Percentiles rank a stretch among this genome's conserved stretches.
Conservation (phyloP, 2,888 invertebrate species). For the Glaucopsyche alexis region DNA sequence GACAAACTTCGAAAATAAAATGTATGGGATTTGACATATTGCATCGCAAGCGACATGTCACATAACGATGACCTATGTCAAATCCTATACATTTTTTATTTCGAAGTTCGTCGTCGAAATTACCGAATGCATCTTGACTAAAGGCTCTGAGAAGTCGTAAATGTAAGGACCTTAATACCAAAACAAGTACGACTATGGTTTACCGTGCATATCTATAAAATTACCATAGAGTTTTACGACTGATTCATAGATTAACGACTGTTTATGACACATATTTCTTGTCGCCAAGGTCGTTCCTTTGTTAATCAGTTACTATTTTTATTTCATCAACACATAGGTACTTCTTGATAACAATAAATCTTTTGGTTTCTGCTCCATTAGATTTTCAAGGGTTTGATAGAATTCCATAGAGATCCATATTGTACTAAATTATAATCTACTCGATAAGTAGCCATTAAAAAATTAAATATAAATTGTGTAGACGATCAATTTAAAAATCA, state of each 20-base stretch:
- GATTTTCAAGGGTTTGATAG: background rate
- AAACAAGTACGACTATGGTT: background rate
- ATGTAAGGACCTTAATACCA: background rate
- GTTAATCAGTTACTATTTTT: slow-evolving; percentile 14
- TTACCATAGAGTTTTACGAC: background rate
- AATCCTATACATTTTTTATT: too few relatives aligned
- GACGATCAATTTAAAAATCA: background rate
- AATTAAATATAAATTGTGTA: too few relatives aligned
- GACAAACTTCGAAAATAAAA: too few relatives aligned
- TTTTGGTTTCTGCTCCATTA: background rate
- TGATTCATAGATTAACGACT: slow-evolving; percentile 15
- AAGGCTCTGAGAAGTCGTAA: background rate
- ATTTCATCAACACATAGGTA: background rate
- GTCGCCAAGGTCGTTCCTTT: slow-evolving; percentile 7
- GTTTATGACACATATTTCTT: slow-evolving; percentile 22
- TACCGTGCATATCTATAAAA: background rate
- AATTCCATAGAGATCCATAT: background rate
- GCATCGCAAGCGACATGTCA: too few relatives aligned
- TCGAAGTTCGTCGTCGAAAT: too few relatives aligned
- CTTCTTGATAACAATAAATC: background rate
- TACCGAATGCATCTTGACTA: too few relatives aligned
- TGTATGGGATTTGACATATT: too few relatives aligned
- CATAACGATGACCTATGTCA: too few relatives aligned
- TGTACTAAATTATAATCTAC: too few relatives aligned
- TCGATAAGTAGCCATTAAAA: too few relatives aligned